phyloP scores from a whole-genome alignment of 1,140 invertebrate species.

The Helicorthomorpha holstii region DNA sequence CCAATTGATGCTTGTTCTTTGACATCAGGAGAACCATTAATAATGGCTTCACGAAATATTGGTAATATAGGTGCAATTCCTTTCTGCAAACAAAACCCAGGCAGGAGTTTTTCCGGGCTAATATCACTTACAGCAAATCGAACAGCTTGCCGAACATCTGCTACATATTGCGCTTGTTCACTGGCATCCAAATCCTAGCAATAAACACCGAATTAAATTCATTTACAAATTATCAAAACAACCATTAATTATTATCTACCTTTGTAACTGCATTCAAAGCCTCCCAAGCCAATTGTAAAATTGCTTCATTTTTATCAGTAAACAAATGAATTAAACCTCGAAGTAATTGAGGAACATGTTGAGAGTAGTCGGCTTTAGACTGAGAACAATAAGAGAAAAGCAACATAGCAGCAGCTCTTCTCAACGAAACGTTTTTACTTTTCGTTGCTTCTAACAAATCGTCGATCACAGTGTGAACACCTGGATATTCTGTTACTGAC shows the following conservation, averaged over 20 bases:
- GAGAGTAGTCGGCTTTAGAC: slow-evolving; percentile 64
- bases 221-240: background rate
- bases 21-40: slow-evolving; percentile 82
- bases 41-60: slow-evolving; percentile 86
- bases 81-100: slow-evolving; percentile 91
- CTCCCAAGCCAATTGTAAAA: slow-evolving; percentile 73
- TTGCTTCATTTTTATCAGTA: slow-evolving; percentile 56
- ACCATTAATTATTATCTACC: slow-evolving; percentile 20
- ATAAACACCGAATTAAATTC: background rate
- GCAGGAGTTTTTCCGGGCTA: slow-evolving; percentile 56
- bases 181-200: slow-evolving; percentile 51
- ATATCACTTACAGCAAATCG: slow-evolving; percentile 73
- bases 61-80: slow-evolving; percentile 85
- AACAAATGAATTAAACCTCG: slow-evolving; percentile 72
- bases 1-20: slow-evolving; percentile 92
- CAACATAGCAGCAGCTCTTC: slow-evolving; percentile 64
- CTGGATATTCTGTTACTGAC: slow-evolving; percentile 70
- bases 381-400: slow-evolving; percentile 77
- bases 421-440: slow-evolving; percentile 36
- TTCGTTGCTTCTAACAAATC: slow-evolving; percentile 66
- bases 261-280: slow-evolving; percentile 79
- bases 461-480: slow-evolving; percentile 73
- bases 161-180: slow-evolving; percentile 64
- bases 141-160: slow-evolving; percentile 77
- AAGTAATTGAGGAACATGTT: slow-evolving; percentile 73